These are phyloP conservation scores for Chaetoderma sp. DNA, from an alignment of 2,888 invertebrate species.

Conservation along the genomic window DNA sequence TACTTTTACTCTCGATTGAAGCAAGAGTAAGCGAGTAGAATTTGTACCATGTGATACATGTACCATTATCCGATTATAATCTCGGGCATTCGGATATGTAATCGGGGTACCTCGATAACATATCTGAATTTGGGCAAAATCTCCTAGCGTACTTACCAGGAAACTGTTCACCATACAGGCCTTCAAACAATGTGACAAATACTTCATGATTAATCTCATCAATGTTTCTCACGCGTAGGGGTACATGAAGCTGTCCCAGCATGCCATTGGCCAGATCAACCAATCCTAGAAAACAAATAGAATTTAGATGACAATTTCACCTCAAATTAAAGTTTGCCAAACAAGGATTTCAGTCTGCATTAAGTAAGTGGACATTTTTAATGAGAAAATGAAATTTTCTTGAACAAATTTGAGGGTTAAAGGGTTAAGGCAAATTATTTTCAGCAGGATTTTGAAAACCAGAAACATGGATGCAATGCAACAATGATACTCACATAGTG, in stretches of 20 bases:
- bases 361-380: too few relatives aligned
- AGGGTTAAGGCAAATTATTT: too few relatives aligned
- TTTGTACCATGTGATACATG: too few relatives aligned
- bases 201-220: constrained; percentile 58
- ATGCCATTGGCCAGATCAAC: constrained; percentile 58
- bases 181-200: constrained; percentile 65
- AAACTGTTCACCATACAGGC: constrained; percentile 62
- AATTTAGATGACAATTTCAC: neutral
- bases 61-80: too few relatives aligned
- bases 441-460: neutral
- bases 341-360: neutral
- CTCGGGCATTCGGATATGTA: too few relatives aligned
- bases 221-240: constrained; percentile 43
- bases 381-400: too few relatives aligned
- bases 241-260: constrained; percentile 57
- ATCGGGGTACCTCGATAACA: too few relatives aligned
- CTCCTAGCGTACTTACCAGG: constrained; percentile 46
- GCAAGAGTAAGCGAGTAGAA: too few relatives aligned
- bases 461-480: neutral
- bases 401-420: too few relatives aligned
- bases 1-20: too few relatives aligned
- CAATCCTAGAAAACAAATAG: constrained; percentile 40
- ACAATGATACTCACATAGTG: neutral
- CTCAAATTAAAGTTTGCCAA: neutral
- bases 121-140: too few relatives aligned